Base-by-base conservation (phyloP, 2,888 invertebrate species). In the Chrysotoxum bicinctum region DNA sequence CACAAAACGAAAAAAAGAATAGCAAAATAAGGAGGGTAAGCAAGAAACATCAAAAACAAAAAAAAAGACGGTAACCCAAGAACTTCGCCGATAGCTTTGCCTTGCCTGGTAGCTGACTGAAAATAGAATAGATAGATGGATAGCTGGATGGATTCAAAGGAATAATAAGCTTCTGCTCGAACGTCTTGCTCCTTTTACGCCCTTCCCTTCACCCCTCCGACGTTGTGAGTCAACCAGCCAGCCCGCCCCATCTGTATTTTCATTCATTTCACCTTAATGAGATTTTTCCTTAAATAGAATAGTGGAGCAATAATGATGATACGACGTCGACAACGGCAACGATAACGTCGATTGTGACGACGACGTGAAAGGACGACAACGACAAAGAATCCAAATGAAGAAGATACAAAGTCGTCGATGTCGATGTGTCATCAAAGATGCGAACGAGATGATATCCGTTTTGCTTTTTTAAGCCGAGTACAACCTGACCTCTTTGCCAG, bases 221-320 rank as follows among this genome's bases (percentile, higher is more conserved):
- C 14, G 14, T 50, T 23, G 23, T 50, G 21, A 60, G 32, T 16
- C 40, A 43, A 14, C 26, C 40, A 32, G 56, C 35, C 43, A 21
- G 12, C 52, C 64, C 52, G 69, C 64, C 64, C 68, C 66, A 73
- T 72, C 76, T 85, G 76, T 75, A 80, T 85, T 76, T 76, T 76
- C 68, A 85, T 85, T 85, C 84, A 80, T 76, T 80, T 76, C 62
- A 85, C 84, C 84, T 85, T 85, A 85, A 85, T 85, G 80, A 85
- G 84, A 85, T 85, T 85, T 80, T 85, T 85, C 76, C 84, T 73
- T 76, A 85, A 80, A 85, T 80, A 80, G 84, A 85, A 85, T 85
- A 80, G 80, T 80, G 72, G 68, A 84, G 83, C 79, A 70, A 83
- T 83, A 79, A 83, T 83, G 69, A 84, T 80, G 75, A 80, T 76